Conservation (phyloP, 2,888 invertebrate genomes). For the Fissipunctia ypsillon region DNA sequence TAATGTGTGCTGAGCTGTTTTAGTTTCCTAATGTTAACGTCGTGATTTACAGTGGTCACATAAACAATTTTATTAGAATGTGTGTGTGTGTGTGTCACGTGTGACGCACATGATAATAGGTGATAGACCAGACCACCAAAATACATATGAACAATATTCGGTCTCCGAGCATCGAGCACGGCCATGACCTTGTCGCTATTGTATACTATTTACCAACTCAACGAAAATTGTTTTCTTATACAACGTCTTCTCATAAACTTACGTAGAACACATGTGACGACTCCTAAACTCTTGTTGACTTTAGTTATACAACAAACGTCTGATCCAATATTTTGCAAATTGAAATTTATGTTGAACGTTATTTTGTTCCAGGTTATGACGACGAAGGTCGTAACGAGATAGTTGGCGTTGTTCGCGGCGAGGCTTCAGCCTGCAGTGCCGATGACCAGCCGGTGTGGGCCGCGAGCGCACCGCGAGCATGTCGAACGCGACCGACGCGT, state of each 20-base stretch:
- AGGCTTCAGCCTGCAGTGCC: conserved; percentile 63
- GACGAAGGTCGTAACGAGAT: conserved; percentile 53
- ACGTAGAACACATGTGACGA: conserved; percentile 28
- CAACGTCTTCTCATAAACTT: conserved; percentile 16
- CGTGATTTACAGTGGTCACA: conserved; percentile 17
- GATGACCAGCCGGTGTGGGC: conserved; percentile 72
- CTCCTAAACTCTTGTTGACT: conserved; percentile 18
- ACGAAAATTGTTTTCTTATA: conserved; percentile 37
- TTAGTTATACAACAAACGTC: conserved; percentile 13
- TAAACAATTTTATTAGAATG: conserved; percentile 39
- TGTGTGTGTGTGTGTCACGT: too few species aligned
- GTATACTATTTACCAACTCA: conserved; percentile 38
- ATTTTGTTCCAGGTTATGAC: conserved; percentile 77
- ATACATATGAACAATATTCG: conserved; percentile 26
- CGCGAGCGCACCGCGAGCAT: conserved; percentile 73
- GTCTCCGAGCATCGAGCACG: conserved; percentile 5
- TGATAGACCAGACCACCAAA: conserved; percentile 50
- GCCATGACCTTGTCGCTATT: conserved; percentile 46
- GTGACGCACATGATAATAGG: conserved; percentile 63
- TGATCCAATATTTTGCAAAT: neutral
- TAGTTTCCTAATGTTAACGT: neutral
- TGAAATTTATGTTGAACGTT: neutral
- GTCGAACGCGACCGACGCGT: conserved; percentile 86
- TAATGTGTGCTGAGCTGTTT: conserved; percentile 4
- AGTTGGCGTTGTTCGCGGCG: conserved; percentile 53